Percentiles rank a stretch among this genome's conserved stretches.
Conservation (phyloP, 2,797 vertebrate genomes). For the Anas bernieri region DNA sequence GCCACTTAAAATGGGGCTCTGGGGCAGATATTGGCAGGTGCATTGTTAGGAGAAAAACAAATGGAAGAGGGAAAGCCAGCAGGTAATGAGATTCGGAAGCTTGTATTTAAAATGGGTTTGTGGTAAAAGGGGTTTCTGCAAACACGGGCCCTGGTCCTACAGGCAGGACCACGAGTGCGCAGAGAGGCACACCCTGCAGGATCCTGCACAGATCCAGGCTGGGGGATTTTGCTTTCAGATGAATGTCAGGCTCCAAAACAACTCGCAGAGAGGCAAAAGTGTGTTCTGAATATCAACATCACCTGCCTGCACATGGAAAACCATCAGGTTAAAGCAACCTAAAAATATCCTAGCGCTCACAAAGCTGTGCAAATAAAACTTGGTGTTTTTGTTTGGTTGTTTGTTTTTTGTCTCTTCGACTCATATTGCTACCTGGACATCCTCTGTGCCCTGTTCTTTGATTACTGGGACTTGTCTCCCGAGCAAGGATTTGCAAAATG, state of each 20-base stretch:
- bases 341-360: not conserved
- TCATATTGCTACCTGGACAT: not conserved
- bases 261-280: not conserved
- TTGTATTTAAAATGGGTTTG: not conserved
- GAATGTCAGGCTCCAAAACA: not conserved
- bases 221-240: not conserved
- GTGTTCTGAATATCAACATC: not conserved
- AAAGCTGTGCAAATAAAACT: not conserved
- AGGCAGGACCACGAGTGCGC: not conserved
- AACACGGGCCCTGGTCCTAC: not conserved
- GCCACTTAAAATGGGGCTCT: constrained; percentile 50
- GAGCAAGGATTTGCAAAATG: not conserved
- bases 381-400: too few relatives aligned
- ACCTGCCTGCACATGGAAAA: not conserved
- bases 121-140: constrained; percentile 14
- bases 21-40: constrained; percentile 61
- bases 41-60: constrained; percentile 43
- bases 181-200: not conserved
- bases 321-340: not conserved
- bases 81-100: constrained; percentile 34
- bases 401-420: not conserved
- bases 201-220: rapidly evolving
- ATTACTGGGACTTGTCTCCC: not conserved
- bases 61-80: constrained; percentile 30
- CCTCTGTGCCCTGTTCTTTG: not conserved